Evolutionary conservation across 1,140 invertebrate genomes (phyloP), one percentile per base, ranked within the genome.

Genomic region (Papilio polyxenes): DNA sequence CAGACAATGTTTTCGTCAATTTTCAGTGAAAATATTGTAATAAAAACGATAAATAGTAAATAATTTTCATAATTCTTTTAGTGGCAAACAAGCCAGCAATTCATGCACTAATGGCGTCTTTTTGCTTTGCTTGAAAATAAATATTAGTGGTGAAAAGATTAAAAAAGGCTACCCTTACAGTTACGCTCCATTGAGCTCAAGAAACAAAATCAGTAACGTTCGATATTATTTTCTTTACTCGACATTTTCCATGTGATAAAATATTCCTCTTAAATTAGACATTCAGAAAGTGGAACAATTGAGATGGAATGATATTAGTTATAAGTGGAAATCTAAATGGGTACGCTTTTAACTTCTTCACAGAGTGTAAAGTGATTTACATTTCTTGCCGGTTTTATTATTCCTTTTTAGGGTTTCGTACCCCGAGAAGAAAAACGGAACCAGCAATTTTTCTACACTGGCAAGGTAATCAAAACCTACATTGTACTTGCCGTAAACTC

Each of bases 271-370:
- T 37, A 69, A 37, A 69, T 31, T 11, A 65, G 8, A 65, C 13
- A 11, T 40, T 69, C 10, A 15, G 11, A 13, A 69, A 69, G 17
- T 69, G 65, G 65, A 65, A 65, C 20, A 65, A 20, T 65, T 65
- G 62, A 65, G 31, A 65, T 31, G 20, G 62, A 69, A 69, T 69
- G 10, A 40, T 69, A 69, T 62, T 62, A 62, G 15, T 69, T 69
- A 37, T 40, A 69, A 69, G 31, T 69, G 65, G 20, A 37, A 69
- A 69, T 69, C 65, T 69, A 23, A 37, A 69, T 37, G 31, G 3
- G 65, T 13, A 40, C 65, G 65, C 65, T 69, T 69, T 69, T 69
- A 69, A 69, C 65, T 69, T 69, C 65, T 69, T 69, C 65, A 37
- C 23, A 37, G 37, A 37, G 65, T 69, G 23, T 31, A 62, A 62